Conservation (phyloP, 2,113 vertebrate species). For the Sitta europaea region DNA sequence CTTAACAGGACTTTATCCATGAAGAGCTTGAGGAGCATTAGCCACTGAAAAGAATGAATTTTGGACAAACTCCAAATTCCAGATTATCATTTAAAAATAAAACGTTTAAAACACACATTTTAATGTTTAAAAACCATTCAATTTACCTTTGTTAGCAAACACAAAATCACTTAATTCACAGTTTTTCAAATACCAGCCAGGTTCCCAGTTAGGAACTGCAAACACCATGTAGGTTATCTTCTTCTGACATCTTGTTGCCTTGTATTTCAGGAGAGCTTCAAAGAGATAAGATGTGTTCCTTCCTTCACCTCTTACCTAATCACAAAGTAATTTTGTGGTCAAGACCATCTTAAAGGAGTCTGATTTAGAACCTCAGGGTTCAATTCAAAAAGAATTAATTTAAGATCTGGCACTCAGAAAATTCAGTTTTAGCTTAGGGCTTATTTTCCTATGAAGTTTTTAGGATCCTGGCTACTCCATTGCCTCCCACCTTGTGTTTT, state of each 20-base stretch:
- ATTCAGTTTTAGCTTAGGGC: background rate
- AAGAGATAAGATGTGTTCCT: background rate
- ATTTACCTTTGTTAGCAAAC: background rate
- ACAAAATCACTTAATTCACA: background rate
- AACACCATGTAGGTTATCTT: background rate
- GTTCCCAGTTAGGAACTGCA: background rate
- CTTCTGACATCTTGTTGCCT: background rate
- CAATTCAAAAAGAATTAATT: background rate
- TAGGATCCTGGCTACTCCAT: background rate
- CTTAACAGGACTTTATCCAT: background rate
- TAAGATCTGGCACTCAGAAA: background rate
- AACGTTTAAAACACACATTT: background rate
- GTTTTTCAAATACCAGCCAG: background rate
- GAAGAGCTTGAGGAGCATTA: background rate
- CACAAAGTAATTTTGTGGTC: background rate
- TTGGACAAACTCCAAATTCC: background rate
- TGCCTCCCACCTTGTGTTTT: background rate
- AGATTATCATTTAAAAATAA: background rate
- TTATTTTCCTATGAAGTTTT: background rate
- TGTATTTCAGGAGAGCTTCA: background rate
- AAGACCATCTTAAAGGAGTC: background rate
- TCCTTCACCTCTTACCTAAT: background rate
- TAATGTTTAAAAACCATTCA: background rate
- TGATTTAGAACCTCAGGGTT: background rate
- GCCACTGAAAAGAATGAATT: background rate